A percentile compares a stretch with the other conserved stretches of the same genome.
Conservation (phyloP, 2,888 invertebrate genomes). For the Strigamia maritima region DNA sequence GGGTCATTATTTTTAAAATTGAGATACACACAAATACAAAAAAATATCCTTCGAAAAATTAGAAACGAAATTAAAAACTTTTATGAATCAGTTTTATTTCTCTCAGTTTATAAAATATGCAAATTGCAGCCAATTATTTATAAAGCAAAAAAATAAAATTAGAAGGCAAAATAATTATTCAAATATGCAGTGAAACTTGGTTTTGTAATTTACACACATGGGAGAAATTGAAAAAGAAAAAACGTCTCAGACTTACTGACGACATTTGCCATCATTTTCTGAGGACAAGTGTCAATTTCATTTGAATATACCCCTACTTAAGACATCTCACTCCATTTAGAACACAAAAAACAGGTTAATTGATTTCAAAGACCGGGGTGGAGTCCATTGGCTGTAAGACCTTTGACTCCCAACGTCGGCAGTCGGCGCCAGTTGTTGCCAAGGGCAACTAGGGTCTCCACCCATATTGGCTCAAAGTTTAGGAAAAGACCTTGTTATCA, state of each 20-base stretch:
- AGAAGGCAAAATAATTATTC: slow-evolving; percentile 21
- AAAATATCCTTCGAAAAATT: too few relatives aligned
- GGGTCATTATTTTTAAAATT: background rate
- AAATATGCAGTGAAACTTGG: slow-evolving; percentile 32
- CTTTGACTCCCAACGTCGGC: slow-evolving; percentile 27
- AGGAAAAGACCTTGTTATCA: slow-evolving; percentile 33
- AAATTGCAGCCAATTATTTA: slow-evolving; percentile 32
- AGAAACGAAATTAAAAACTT: background rate
- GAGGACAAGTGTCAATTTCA: slow-evolving; percentile 24
- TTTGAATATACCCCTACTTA: slow-evolving; percentile 25
- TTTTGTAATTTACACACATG: slow-evolving; percentile 28
- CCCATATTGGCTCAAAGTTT: slow-evolving; percentile 34
- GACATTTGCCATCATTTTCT: slow-evolving; percentile 28
- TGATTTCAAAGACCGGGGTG: slow-evolving; percentile 34
- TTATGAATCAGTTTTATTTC: background rate
- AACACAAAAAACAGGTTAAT: slow-evolving; percentile 30
- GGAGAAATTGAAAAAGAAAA: background rate
- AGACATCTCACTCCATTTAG: slow-evolving; percentile 25
- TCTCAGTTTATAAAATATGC: slow-evolving; percentile 9
- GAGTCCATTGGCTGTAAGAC: slow-evolving; percentile 31
- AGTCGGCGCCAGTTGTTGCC: slow-evolving; percentile 34
- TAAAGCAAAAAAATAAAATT: background rate
- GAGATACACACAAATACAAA: background rate
- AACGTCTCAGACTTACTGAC: background rate
- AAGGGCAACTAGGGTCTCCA: slow-evolving; percentile 31